A percentile compares a stretch with the other conserved stretches of the same genome.
These are phyloP conservation scores for Myripristis murdjan DNA, from an alignment of 2,797 vertebrate species.

Conservation along the genomic window DNA sequence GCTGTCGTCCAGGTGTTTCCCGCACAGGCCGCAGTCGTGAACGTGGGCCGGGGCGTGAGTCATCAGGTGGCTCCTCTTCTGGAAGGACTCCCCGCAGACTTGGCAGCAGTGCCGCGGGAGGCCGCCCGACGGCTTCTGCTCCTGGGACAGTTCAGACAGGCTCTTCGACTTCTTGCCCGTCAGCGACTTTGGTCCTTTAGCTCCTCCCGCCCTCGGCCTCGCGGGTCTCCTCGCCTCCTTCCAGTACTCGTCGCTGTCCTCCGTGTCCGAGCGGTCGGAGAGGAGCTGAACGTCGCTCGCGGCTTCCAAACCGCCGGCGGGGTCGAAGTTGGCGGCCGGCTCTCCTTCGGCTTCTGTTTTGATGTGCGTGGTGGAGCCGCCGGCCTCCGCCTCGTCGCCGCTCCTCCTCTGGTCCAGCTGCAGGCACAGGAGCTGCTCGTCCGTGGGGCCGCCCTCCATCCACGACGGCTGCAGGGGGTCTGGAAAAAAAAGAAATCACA, in stretches of 20 bases:
- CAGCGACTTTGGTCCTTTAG: not conserved
- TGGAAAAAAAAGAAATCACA: not conserved
- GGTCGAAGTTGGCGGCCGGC: not conserved
- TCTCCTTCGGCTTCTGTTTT: slow-evolving; percentile 34
- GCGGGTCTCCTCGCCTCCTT: not conserved
- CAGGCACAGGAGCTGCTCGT: slow-evolving; percentile 4
- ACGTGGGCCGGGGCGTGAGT: slow-evolving; percentile 1
- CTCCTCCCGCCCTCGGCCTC: not conserved
- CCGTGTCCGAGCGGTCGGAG: slow-evolving; percentile 18
- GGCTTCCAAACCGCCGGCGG: not conserved
- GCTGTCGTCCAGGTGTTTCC: slow-evolving; percentile 18
- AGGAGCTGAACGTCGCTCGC: not conserved
- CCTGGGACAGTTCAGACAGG: not conserved
- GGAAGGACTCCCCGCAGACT: slow-evolving; percentile 47
- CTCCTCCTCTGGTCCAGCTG: not conserved
- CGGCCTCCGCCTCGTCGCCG: not conserved
- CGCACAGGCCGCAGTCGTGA: slow-evolving; percentile 50
- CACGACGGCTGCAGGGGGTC: slow-evolving; percentile 27
- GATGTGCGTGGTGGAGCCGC: not conserved
- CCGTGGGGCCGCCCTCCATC: slow-evolving; percentile 1
- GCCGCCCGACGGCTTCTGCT: not conserved
- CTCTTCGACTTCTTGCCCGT: no score
- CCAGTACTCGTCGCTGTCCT: slow-evolving; percentile 45
- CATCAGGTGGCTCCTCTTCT: slow-evolving; percentile 17
- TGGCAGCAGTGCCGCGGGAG: slow-evolving; percentile 10